Percentiles rank a stretch among this genome's conserved stretches.
These are phyloP conservation scores for Epistrophella euchroma DNA, from an alignment of 2,888 invertebrate species.

Conservation along the genomic window DNA sequence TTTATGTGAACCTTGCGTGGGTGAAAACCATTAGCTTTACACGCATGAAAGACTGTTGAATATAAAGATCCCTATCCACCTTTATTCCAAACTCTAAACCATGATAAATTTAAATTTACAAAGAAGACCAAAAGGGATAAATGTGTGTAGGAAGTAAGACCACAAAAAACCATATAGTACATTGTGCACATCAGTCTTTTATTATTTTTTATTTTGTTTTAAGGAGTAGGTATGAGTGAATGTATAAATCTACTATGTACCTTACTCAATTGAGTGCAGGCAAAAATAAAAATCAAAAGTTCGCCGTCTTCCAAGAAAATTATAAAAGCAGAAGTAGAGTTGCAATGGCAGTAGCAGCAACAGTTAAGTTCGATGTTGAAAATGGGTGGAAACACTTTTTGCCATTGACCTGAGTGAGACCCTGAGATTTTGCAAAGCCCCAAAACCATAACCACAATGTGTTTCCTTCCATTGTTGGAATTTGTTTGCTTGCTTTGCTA, in stretches of 20 bases:
- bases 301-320: slow-evolving; percentile 35
- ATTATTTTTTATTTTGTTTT: background rate
- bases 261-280: slow-evolving; percentile 16
- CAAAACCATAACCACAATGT: slow-evolving; percentile 49
- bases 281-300: slow-evolving; percentile 1
- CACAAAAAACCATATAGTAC: slow-evolving; percentile 2
- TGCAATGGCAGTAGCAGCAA: slow-evolving; percentile 23
- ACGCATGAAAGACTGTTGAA: slow-evolving; percentile 66
- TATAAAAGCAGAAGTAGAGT: background rate
- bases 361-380: slow-evolving; percentile 37
- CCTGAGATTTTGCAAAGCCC: slow-evolving; percentile 52
- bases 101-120: slow-evolving; percentile 22
- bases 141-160: background rate
- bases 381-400: slow-evolving; percentile 49
- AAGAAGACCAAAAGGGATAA: slow-evolving; percentile 19
- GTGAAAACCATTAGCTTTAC: slow-evolving; percentile 40
- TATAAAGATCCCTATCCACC: slow-evolving; percentile 5
- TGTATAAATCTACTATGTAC: slow-evolving; percentile 28
- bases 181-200: slow-evolving; percentile 26
- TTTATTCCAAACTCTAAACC: background rate
- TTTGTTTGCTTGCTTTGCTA: slow-evolving; percentile 32
- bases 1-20: slow-evolving; percentile 55
- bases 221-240: slow-evolving; percentile 14
- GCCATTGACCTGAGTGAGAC: slow-evolving; percentile 65
- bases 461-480: slow-evolving; percentile 31